Percentiles rank a stretch among this genome's conserved stretches.
Conservation (phyloP, 2,888 invertebrate genomes). For the Psylliodes chrysocephalus region DNA sequence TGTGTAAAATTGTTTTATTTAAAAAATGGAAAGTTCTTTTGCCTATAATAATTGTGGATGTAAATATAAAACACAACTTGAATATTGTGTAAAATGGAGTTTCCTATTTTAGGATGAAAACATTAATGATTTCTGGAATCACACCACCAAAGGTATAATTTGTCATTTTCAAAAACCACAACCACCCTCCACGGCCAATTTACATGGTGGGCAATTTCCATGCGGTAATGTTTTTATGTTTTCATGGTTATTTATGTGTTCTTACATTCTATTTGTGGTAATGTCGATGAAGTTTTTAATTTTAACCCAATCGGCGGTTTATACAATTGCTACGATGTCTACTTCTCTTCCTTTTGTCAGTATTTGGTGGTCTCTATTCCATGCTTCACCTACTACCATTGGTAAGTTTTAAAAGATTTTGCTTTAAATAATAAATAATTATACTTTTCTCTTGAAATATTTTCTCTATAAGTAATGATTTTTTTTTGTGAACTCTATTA, state of each 20-base stretch:
- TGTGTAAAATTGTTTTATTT: no score
- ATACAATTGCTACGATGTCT: slow-evolving; percentile 67
- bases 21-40: not conserved
- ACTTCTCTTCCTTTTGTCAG: slow-evolving; percentile 68
- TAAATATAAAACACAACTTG: no score
- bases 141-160: slow-evolving; percentile 58
- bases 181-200: slow-evolving; percentile 32
- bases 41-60: no score
- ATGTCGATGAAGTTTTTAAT: slow-evolving; percentile 67
- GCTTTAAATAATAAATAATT: no score
- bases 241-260: slow-evolving; percentile 66
- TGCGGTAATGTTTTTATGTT: slow-evolving; percentile 57
- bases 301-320: slow-evolving; percentile 69
- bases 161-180: slow-evolving; percentile 59
- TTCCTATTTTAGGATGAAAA: slow-evolving; percentile 49
- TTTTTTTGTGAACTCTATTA: no score
- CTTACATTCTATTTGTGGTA: slow-evolving; percentile 65
- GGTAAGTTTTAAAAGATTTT: slow-evolving; percentile 51
- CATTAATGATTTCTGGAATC: slow-evolving; percentile 57
- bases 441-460: no score
- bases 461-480: no score
- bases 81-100: no score
- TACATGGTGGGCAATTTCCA: slow-evolving; percentile 35
- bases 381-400: slow-evolving; percentile 63
- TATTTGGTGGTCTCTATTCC: slow-evolving; percentile 70